Evolutionary conservation across 2,113 vertebrate species (phyloP), one percentile per base, ranked within the genome.

Genomic region (Oncorhynchus clarkii): DNA sequence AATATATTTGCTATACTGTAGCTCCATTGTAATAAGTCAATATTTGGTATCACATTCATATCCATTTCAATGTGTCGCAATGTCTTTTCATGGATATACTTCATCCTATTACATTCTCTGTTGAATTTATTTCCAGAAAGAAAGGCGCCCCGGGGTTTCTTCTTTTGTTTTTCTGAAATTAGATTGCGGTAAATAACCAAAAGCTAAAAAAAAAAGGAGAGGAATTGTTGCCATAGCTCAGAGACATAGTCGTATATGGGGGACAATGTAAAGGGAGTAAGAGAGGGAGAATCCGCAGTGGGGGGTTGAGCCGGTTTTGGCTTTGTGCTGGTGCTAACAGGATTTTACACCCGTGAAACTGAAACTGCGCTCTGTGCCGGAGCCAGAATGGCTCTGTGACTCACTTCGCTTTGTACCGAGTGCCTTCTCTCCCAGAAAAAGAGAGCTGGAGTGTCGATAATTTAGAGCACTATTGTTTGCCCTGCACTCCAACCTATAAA

Each of bases 261-360:
- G 75, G 78, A 78, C 57, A 2, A 68, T 83, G 75, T 76, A 85
- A 85, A 89, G 82, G 48, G 76, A 88, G 88, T 84, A 31, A 7
- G 70, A 85, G 39, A 5, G 70, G 84, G 83, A 84, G 80, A 89
- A 5, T 79, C 79, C 79, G 13, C 88, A 87, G 83, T 75, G 83
- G 85, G 87, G 87, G 85, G 80, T 86, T 31, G 18, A 89, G 82
- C 82, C 81, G 78, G 79, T 74, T 78, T 73, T 72, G 67, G 78
- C 81, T 89, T 83, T 89, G 85, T 88, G 83, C 75, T 66, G 77
- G 70, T 78, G 82, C 82, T 91, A 92, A 91, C 85, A 84, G 87
- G 90, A 93, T 93, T 93, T 90, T 82, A 87, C 82, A 87, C 82
- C 88, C 82, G 75, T 91, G 89, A 87, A 93, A 72, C 85, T 83